phyloP scores from a whole-genome alignment of 2,888 invertebrate genomes.

The Toxonevra muliebris region DNA sequence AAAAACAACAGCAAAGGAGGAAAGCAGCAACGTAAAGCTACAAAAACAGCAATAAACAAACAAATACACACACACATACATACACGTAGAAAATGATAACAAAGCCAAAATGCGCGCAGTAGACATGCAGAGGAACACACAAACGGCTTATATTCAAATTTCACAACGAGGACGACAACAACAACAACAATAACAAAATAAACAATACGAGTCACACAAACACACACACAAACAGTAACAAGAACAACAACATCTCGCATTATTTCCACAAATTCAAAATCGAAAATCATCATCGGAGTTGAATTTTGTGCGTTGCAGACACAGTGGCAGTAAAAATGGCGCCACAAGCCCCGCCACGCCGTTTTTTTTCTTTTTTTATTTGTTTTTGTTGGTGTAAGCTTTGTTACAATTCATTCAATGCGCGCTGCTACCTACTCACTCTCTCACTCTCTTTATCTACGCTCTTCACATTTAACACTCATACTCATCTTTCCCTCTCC shows the following conservation, averaged over 20 bases:
- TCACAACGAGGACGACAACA: too few relatives aligned
- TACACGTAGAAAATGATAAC: not conserved
- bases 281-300: too few relatives aligned
- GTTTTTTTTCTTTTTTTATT: slow-evolving; percentile 4
- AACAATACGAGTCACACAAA: too few relatives aligned
- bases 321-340: slow-evolving; percentile 42
- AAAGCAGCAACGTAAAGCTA: not conserved
- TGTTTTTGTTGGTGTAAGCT: not conserved
- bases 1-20: not conserved
- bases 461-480: not conserved
- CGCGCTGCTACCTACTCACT: too few relatives aligned
- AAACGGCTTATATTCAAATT: not conserved
- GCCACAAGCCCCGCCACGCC: slow-evolving; percentile 31
- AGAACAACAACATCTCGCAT: too few relatives aligned
- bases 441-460: not conserved
- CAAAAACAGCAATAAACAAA: not conserved
- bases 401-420: too few relatives aligned
- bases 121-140: not conserved
- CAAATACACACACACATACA: not conserved
- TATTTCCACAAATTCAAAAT: too few relatives aligned
- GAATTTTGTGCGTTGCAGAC: slow-evolving; percentile 29
- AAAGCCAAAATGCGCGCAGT: too few relatives aligned
- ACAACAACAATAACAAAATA: too few relatives aligned
- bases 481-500: too few relatives aligned
- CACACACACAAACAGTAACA: too few relatives aligned